These are phyloP conservation scores for Leptinotarsa haldemani DNA, from an alignment of 2,888 invertebrate genomes.

Conservation along the genomic window DNA sequence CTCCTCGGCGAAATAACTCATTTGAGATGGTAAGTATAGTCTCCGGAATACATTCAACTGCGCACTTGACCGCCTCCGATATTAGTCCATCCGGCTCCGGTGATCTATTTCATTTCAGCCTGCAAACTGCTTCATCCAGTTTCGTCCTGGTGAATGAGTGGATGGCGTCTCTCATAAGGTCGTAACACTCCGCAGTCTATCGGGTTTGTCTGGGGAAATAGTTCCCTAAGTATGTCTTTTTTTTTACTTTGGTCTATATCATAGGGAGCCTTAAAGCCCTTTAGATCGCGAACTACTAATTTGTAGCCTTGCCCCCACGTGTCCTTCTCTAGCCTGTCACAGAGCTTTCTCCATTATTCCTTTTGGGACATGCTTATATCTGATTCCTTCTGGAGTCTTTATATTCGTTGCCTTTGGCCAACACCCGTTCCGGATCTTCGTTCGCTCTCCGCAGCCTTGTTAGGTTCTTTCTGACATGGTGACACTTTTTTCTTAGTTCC, in stretches of 20 bases:
- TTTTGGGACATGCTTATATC: neutral
- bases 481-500: neutral
- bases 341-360: neutral
- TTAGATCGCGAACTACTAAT: neutral
- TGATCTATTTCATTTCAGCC: constrained; percentile 9
- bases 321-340: neutral
- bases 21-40: neutral
- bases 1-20: neutral
- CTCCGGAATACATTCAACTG: neutral
- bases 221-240: neutral
- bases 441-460: neutral
- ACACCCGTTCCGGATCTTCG: neutral
- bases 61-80: neutral
- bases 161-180: neutral
- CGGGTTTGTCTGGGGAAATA: neutral
- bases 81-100: constrained; percentile 11
- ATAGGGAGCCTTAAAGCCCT: neutral
- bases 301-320: constrained; percentile 4
- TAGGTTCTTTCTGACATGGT: neutral
- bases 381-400: neutral
- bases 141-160: neutral
- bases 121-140: neutral
- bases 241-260: neutral
- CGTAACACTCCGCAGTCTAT: neutral
- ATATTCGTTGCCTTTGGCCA: neutral